Base-by-base conservation (phyloP, 2,113 vertebrate genomes). In the Todiramphus chloris region DNA sequence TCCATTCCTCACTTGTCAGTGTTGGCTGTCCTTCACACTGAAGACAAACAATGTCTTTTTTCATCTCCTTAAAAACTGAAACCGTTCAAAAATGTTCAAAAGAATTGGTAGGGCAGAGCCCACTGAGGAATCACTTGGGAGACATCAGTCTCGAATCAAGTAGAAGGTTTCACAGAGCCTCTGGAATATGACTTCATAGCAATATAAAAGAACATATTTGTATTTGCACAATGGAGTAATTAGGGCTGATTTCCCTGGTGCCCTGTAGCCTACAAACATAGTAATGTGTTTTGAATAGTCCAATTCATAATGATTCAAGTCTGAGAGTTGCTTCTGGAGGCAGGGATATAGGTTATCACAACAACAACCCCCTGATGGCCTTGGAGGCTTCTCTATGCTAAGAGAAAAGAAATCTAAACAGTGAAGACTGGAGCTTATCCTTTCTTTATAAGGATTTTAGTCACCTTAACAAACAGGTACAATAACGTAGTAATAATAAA, bases 91-190 rank as follows among this genome's bases (percentile, higher is more conserved):
- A 72, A 31, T 25, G 11, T 58, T 67, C 7, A 51, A 43, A 83
- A 35, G 20, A 31, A 24, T 41, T 58, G 53, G 70, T n/a, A 39
- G 48, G 33, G 44, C 28, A 76, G 37, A 72, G 10, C 12, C 23
- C 0, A 0, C 13, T 73, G 17, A 53, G 35, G 16, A 88, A 35
- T 13, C 66, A 12, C 27, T 39, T 80, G 27, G 48, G 63, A 76
- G 9, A 39, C 12, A 60, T 14, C 33, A 62, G 33, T 68, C 56
- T 43, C 25, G 76, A 50, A 48, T 56, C 25, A 60, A 69, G 16
- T 39, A 24, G 30, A 35, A 87, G 35, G 14, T 23, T 70, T 73
- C 35, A 16, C 33, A 60, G 62, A 90, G 23, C 23, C 43, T 86
- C 58, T 88, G 58, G 58, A 73, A 43, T 60, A 37, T 27, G 19